Percentiles rank a stretch among this genome's conserved stretches.
Evolutionary conservation across 2,113 vertebrate species (phyloP).

Genomic region (Percopsis transmontana): DNA sequence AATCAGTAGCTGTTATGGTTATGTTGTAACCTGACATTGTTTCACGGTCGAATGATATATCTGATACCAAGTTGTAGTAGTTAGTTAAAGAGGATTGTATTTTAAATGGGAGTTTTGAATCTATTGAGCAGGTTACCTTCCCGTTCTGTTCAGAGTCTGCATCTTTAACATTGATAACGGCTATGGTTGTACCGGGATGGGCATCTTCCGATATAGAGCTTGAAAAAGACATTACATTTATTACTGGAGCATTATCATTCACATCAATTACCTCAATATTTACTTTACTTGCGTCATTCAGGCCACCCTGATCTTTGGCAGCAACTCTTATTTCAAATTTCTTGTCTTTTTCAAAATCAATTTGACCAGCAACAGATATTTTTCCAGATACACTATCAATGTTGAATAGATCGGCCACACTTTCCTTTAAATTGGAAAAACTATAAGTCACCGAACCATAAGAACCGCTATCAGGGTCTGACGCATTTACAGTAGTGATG

Average conservation of each 20-base stretch:
- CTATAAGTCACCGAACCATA: constrained; percentile 69
- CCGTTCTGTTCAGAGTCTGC: constrained; percentile 71
- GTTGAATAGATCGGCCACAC: constrained; percentile 56
- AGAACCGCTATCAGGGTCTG: constrained; percentile 68
- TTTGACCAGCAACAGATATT: constrained; percentile 2
- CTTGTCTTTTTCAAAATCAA: constrained; percentile 73
- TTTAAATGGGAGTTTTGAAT: constrained; percentile 36
- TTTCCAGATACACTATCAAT: constrained; percentile 65
- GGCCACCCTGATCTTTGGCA: constrained; percentile 68
- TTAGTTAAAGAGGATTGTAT: constrained; percentile 47
- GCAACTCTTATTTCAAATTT: constrained; percentile 68
- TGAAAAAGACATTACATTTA: constrained; percentile 42
- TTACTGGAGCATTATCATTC: constrained; percentile 72
- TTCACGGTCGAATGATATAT: constrained; percentile 54
- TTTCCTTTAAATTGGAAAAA: constrained; percentile 66
- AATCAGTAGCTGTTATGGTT: constrained; percentile 28
- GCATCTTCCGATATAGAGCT: constrained; percentile 61
- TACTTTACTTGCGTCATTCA: constrained; percentile 64
- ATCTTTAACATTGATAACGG: constrained; percentile 72
- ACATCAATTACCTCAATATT: constrained; percentile 63
- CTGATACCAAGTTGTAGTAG: constrained; percentile 57
- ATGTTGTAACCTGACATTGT: constrained; percentile 25
- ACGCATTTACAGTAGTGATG: constrained; percentile 64
- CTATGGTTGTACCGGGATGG: constrained; percentile 60
- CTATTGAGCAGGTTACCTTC: constrained; percentile 56